Conservation (phyloP, 2,888 invertebrate genomes). For the Philaethria dido region DNA sequence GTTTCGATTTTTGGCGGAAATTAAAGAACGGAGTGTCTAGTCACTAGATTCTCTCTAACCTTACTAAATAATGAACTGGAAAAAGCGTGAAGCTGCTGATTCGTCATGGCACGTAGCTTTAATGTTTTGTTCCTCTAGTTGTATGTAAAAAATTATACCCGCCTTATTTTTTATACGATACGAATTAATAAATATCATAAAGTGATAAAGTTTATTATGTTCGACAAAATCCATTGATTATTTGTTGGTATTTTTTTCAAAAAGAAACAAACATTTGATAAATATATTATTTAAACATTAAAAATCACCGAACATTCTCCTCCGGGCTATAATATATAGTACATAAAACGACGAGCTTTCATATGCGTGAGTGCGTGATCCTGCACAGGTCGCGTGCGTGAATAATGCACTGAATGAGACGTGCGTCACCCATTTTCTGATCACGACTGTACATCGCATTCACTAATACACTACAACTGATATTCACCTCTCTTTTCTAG, state of each 20-base stretch:
- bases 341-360: constrained; percentile 33
- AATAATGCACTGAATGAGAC: constrained; percentile 51
- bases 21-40: too few relatives aligned
- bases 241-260: neutral
- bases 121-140: neutral
- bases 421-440: constrained; percentile 44
- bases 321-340: neutral
- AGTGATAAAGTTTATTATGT: neutral
- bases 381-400: constrained; percentile 45
- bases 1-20: too few relatives aligned
- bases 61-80: too few relatives aligned
- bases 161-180: too few relatives aligned
- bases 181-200: too few relatives aligned
- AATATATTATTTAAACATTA: neutral
- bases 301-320: neutral
- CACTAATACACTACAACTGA: neutral
- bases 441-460: constrained; percentile 40
- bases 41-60: too few relatives aligned
- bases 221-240: neutral
- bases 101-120: neutral
- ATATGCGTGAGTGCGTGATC: constrained; percentile 39
- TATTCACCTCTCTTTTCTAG: neutral
- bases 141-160: too few relatives aligned
- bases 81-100: too few relatives aligned
- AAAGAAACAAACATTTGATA: too few relatives aligned